Conservation (phyloP, 1,140 invertebrate species). For the Drosophila subobscura region DNA sequence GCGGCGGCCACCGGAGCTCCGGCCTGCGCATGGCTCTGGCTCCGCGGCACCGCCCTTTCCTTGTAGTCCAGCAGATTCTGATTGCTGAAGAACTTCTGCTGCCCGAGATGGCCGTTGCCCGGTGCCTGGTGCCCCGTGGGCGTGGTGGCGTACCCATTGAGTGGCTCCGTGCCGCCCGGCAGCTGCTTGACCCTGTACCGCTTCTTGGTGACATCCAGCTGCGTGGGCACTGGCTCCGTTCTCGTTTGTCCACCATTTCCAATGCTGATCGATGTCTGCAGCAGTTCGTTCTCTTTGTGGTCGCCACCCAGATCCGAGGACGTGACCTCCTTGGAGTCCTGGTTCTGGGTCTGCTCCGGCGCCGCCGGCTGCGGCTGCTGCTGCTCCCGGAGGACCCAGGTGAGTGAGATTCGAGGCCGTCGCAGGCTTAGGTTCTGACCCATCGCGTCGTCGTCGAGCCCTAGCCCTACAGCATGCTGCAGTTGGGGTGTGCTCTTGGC, state of each 20-base stretch:
- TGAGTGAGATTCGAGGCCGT: conserved; percentile 88
- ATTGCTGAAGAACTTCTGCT: conserved; percentile 82
- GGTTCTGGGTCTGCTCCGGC: conserved; percentile 42
- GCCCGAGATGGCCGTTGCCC: conserved; percentile 50
- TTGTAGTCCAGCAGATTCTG: conserved; percentile 77
- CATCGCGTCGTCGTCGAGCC: conserved; percentile 74
- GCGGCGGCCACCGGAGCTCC: conserved; percentile 62
- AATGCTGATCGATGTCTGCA: conserved; percentile 1
- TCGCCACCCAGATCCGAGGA: conserved; percentile 7
- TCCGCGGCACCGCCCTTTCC: conserved; percentile 38
- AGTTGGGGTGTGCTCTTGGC: conserved; percentile 75
- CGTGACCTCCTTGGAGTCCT: conserved; percentile 57
- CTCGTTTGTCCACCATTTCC: conserved; percentile 17
- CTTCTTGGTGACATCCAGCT: conserved; percentile 72
- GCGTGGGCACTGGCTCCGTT: conserved; percentile 61
- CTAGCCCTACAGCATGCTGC: conserved; percentile 54
- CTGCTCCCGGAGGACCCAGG: conserved; percentile 88
- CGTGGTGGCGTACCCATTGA: conserved; percentile 79
- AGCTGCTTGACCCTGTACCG: conserved; percentile 73
- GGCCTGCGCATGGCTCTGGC: conserved; percentile 8
- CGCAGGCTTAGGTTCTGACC: conserved; percentile 85
- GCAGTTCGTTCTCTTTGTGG: conserved; percentile 40
- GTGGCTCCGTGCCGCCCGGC: conserved; percentile 60
- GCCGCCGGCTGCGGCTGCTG: conserved; percentile 67
- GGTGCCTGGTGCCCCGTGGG: conserved; percentile 71